phyloP scores from a whole-genome alignment of 2,888 invertebrate genomes.

The Aphidius colemani region DNA sequence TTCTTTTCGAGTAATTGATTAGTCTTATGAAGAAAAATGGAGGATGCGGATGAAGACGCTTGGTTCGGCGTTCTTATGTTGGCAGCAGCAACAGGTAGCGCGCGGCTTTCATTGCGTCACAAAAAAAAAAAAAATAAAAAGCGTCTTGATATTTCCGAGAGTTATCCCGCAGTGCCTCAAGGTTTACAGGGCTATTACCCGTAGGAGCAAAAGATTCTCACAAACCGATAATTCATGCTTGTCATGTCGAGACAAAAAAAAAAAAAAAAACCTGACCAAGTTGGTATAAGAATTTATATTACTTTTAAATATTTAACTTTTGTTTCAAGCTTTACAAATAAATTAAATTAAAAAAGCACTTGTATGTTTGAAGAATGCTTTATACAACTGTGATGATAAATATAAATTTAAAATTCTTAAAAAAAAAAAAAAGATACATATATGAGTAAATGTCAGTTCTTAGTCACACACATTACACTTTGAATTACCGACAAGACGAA shows the following conservation, averaged over 20 bases:
- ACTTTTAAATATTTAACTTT: not conserved
- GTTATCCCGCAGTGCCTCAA: not conserved
- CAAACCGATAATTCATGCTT: not conserved
- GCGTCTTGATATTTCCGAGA: constrained; percentile 28
- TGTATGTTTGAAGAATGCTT: too few relatives aligned
- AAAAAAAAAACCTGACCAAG: not conserved
- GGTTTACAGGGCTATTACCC: not conserved
- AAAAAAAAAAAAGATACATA: not conserved
- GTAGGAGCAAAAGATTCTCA: constrained; percentile 15
- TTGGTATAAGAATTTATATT: too few relatives aligned
- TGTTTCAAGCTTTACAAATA: not conserved
- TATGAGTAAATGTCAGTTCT: not conserved
- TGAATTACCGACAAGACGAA: not conserved
- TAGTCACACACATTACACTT: not conserved
- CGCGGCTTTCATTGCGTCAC: constrained; percentile 35
- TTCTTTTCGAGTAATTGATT: not conserved
- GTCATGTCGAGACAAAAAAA: not conserved
- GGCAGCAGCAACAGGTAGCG: constrained; percentile 37
- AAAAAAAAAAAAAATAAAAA: constrained; percentile 12
- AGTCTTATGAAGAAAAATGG: too few relatives aligned
- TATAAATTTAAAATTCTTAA: too few relatives aligned
- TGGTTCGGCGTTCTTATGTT: constrained; percentile 31
- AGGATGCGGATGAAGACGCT: constrained; percentile 26
- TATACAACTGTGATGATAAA: not conserved
- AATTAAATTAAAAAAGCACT: not conserved